These are phyloP conservation scores for Hemiprocne comata DNA, from an alignment of 2,113 vertebrate genomes.

Conservation along the genomic window DNA sequence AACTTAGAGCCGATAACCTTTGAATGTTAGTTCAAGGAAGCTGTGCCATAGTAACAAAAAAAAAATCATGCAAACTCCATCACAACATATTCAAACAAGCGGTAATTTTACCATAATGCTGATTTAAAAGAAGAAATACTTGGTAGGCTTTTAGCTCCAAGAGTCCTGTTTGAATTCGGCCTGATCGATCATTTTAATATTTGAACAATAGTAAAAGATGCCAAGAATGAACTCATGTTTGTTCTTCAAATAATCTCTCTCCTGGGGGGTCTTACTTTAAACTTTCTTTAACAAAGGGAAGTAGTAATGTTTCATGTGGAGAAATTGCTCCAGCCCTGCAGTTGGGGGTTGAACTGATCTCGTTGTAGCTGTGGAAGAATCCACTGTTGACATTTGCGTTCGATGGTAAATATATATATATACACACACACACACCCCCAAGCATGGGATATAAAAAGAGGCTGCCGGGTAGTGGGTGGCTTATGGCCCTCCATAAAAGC, in stretches of 20 bases:
- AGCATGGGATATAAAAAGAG: not conserved
- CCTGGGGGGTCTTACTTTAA: not conserved
- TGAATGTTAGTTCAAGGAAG: slow-evolving; percentile 69
- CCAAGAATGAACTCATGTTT: not conserved
- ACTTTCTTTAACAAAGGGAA: not conserved
- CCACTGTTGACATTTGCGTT: slow-evolving; percentile 19
- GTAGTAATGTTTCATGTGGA: not conserved
- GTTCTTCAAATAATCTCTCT: slow-evolving; percentile 10
- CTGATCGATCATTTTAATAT: slow-evolving; percentile 8
- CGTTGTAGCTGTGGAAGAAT: not conserved
- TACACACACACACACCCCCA: not conserved
- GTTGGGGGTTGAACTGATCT: slow-evolving; percentile 16
- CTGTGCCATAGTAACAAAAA: slow-evolving; percentile 43
- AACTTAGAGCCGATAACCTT: slow-evolving; percentile 74
- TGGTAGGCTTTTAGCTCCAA: not conserved
- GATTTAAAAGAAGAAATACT: not conserved
- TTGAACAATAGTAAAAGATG: not conserved
- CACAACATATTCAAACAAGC: not conserved
- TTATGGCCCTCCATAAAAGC: not conserved
- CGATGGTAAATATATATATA: slow-evolving; percentile 23
- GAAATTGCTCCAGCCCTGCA: not conserved
- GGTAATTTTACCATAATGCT: not conserved
- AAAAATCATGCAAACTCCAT: not conserved
- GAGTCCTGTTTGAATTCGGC: not conserved
- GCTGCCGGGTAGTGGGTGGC: not conserved